phyloP scores from a whole-genome alignment of 2,888 invertebrate genomes.

The Heteropelma amictum region DNA sequence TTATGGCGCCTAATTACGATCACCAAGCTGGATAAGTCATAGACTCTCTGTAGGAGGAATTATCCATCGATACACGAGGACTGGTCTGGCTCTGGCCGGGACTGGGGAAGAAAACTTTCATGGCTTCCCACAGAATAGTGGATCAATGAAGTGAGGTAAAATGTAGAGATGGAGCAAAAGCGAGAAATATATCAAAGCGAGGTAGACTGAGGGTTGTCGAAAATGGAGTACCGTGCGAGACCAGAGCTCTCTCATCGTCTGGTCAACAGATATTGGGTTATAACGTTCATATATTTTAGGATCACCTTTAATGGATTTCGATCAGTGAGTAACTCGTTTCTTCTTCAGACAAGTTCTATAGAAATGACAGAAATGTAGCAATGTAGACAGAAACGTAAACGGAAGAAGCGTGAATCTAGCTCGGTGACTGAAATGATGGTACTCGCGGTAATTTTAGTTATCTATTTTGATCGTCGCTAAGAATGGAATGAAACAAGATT shows the following conservation, averaged over 20 bases:
- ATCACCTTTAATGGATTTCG: neutral
- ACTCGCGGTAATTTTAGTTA: too few species aligned
- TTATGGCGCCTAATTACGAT: neutral
- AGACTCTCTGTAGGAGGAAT: slow-evolving; percentile 37
- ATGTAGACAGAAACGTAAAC: too few species aligned
- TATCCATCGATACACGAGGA: slow-evolving; percentile 10
- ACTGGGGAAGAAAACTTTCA: slow-evolving; percentile 12
- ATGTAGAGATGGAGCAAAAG: neutral
- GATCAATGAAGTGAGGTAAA: slow-evolving; percentile 28
- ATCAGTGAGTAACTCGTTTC: neutral
- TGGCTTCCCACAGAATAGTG: slow-evolving; percentile 34
- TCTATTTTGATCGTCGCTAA: too few species aligned
- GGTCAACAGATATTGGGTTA: slow-evolving; percentile 11
- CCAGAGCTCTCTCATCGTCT: slow-evolving; percentile 20
- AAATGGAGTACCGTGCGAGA: slow-evolving; percentile 29
- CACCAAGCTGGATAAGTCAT: slow-evolving; percentile 25
- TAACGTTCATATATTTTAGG: neutral
- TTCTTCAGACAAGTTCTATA: neutral
- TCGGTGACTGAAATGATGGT: too few species aligned
- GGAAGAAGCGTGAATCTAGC: too few species aligned
- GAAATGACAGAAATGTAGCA: neutral
- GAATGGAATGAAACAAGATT: too few species aligned
- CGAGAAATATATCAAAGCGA: neutral
- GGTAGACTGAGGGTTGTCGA: slow-evolving; percentile 41
- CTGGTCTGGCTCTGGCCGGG: neutral